Percentiles rank a stretch among this genome's conserved stretches.
Conservation (phyloP, 2,113 vertebrate species). For the Nothoprocta perdicaria region DNA sequence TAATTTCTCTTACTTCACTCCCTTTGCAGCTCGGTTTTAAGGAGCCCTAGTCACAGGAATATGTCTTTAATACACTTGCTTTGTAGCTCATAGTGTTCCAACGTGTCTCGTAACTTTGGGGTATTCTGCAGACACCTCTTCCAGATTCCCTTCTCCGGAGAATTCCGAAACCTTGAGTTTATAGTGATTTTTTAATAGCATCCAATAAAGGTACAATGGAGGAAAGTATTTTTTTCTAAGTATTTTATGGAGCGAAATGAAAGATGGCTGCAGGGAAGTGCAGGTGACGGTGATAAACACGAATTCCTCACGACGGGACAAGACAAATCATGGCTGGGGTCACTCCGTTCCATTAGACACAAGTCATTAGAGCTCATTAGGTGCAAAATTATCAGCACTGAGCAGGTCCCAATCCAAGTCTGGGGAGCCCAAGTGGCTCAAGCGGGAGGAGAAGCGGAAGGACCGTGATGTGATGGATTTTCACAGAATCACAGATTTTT, state of each 20-base stretch:
- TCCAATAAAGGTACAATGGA: neutral
- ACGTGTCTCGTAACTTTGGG: neutral
- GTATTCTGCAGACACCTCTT: neutral
- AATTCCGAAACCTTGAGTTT: neutral
- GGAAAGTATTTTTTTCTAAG: neutral
- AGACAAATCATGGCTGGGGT: neutral
- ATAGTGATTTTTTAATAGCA: neutral
- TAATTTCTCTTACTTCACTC: neutral
- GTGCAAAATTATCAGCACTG: neutral
- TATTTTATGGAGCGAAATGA: neutral
- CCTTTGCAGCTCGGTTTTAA: neutral
- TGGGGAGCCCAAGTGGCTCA: neutral
- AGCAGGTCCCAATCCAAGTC: neutral
- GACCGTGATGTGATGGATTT: neutral
- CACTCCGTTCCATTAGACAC: neutral
- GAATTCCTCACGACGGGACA: neutral
- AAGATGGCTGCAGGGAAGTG: neutral
- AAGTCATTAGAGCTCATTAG: neutral
- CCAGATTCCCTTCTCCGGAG: neutral
- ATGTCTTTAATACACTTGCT: neutral
- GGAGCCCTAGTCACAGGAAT: neutral
- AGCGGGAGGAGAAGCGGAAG: neutral
- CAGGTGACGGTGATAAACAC: neutral
- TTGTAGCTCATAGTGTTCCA: neutral
- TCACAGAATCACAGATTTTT: neutral